Base-by-base conservation (phyloP, 2,113 vertebrate species). In the Patagioenas fasciata region DNA sequence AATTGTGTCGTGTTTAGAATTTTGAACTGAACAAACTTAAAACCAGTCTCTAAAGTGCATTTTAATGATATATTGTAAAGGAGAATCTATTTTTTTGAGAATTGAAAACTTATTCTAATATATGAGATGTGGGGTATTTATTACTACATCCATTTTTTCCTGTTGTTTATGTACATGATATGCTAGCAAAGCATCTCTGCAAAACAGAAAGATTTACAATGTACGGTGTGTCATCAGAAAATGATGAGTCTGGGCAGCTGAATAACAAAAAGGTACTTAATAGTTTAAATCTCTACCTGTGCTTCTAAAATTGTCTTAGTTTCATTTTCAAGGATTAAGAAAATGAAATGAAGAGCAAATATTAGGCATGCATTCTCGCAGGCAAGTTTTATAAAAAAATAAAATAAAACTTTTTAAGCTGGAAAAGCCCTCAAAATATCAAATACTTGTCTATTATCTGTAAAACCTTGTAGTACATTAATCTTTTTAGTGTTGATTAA, bases 131-230 rank as follows among this genome's bases (percentile, higher is more conserved):
- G 53, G 74, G 58, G 53, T 95, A n/a, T 85, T 89, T 94, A 91
- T 78, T 95, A 40, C 58, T n/a, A 34, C 58, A 60, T 50, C 73
- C 60, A 11, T 64, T 77, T 95, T 86, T 91, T 88, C 58, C 56
- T 92, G 26, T 57, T 86, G 24, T n/a, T 86, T 69, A 23, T 80
- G 66, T 70, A 64, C 80, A 58, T 85, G 74, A 32, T 83, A 18
- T 9, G 16, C 91, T 96, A 80, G 80, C 67, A 85, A 82, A 93
- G 95, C 75, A 96, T 98, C 94, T 97, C 93, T 93, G 78, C 80
- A 60, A 84, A 96, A 50, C 89, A 98, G 91, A 67, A 62, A 84
- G 66, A 79, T 97, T 93, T 91, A 10, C 53, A 25, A n/a, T 87
- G n/a, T 51, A 58, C 97, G 32, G 25, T 72, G 19, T 12, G 21